Conservation (phyloP, 2,113 vertebrate species). For the Calypte anna region DNA sequence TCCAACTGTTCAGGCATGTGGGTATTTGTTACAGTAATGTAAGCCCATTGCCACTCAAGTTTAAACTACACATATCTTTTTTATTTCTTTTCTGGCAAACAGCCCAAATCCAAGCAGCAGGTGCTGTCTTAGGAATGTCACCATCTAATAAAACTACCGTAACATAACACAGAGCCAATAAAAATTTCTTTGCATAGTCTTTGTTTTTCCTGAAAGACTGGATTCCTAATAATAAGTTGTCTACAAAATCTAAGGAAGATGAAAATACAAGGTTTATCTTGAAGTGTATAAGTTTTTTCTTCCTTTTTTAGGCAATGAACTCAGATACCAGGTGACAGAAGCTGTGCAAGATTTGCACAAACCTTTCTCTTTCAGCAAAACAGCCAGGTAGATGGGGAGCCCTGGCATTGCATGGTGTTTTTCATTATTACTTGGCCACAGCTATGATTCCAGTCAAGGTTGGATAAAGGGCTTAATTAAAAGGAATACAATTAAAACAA, state of each 20-base stretch:
- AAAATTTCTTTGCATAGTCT: constrained; percentile 55
- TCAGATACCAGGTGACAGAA: constrained; percentile 23
- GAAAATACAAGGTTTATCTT: constrained; percentile 36
- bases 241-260: constrained; percentile 35
- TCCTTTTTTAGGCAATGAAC: constrained; percentile 38
- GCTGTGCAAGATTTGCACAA: not conserved
- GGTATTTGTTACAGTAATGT: constrained; percentile 56
- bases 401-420: not conserved
- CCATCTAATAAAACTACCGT: constrained; percentile 71
- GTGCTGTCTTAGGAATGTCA: constrained; percentile 77
- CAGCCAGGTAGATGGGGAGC: not conserved
- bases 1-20: constrained; percentile 54
- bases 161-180: constrained; percentile 74
- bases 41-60: constrained; percentile 29
- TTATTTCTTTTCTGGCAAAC: constrained; percentile 73
- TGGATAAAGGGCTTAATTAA: not conserved
- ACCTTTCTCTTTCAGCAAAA: not conserved
- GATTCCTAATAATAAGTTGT: constrained; percentile 65
- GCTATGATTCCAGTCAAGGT: not conserved
- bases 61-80: constrained; percentile 63
- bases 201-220: constrained; percentile 66
- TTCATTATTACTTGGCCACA: constrained; percentile 14
- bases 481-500: constrained; percentile 15
- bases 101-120: constrained; percentile 73
- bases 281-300: not conserved